These are phyloP conservation scores for Mactromeris polynyma DNA, from an alignment of 2,888 invertebrate genomes.

Conservation along the genomic window DNA sequence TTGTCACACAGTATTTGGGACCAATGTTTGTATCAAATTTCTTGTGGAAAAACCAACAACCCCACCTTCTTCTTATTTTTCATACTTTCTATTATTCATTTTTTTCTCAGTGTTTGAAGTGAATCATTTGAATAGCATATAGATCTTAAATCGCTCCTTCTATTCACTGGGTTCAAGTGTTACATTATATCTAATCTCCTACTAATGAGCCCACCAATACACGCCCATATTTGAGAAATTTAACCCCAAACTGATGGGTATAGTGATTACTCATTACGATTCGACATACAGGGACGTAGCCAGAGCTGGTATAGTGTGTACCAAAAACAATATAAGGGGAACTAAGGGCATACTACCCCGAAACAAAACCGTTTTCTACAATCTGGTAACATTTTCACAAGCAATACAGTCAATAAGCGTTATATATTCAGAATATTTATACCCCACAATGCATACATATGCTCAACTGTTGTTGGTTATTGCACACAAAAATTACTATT, in stretches of 20 bases:
- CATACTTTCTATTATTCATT: neutral
- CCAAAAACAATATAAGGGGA: no score
- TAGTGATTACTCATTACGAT: no score
- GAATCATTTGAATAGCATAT: conserved; percentile 10
- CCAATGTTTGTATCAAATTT: conserved; percentile 11
- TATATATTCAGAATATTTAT: no score
- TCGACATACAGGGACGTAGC: no score
- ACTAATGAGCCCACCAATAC: conserved; percentile 29
- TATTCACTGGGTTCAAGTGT: conserved; percentile 5
- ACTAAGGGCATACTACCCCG: no score
- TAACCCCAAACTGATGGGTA: neutral
- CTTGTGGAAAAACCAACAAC: neutral
- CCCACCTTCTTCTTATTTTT: neutral
- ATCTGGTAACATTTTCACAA: no score
- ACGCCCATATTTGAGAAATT: conserved; percentile 33
- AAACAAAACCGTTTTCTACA: no score
- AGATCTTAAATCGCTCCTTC: neutral
- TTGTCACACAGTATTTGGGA: neutral
- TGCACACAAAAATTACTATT: no score
- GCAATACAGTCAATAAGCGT: no score
- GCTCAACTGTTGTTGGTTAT: no score
- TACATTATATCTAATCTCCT: conserved; percentile 34
- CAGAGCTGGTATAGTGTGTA: no score
- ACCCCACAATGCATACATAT: no score
- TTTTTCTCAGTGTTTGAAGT: neutral